Evolutionary conservation across 2,113 vertebrate genomes (phyloP).

Genomic region (Xyrauchen texanus): DNA sequence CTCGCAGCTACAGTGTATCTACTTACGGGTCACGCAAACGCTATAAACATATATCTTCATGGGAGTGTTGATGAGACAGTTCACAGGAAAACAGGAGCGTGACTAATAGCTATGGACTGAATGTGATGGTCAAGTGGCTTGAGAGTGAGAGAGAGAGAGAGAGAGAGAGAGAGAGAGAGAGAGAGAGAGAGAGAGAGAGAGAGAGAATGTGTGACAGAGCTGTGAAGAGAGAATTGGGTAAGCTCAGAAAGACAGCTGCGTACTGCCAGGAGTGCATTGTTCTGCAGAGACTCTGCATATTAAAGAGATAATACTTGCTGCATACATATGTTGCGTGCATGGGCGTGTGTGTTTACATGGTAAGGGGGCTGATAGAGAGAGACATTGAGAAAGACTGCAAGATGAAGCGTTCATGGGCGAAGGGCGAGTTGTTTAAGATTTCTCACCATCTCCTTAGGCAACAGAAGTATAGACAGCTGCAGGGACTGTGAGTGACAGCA

Average conservation of each 20-base stretch:
- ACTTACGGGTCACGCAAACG: background rate
- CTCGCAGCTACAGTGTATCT: background rate
- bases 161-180: background rate
- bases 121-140: background rate
- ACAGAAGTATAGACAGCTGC: constrained; percentile 8
- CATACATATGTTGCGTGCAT: constrained; percentile 30
- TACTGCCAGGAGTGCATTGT: background rate
- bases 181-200: background rate
- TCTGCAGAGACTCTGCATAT: constrained; percentile 46
- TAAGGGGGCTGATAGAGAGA: constrained; percentile 33
- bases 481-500: constrained; percentile 5
- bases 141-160: background rate
- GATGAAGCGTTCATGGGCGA: constrained; percentile 21
- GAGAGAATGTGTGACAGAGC: background rate
- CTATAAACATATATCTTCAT: background rate
- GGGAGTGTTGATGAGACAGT: background rate
- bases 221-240: too few relatives aligned
- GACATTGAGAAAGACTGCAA: constrained; percentile 29
- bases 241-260: too few relatives aligned
- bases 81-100: background rate
- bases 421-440: constrained; percentile 45
- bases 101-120: background rate
- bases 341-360: constrained; percentile 43
- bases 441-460: constrained; percentile 38
- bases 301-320: constrained; percentile 48